These are phyloP conservation scores for Propithecus perrieri DNA, from an alignment of 2,797 vertebrate species.

Conservation along the genomic window DNA sequence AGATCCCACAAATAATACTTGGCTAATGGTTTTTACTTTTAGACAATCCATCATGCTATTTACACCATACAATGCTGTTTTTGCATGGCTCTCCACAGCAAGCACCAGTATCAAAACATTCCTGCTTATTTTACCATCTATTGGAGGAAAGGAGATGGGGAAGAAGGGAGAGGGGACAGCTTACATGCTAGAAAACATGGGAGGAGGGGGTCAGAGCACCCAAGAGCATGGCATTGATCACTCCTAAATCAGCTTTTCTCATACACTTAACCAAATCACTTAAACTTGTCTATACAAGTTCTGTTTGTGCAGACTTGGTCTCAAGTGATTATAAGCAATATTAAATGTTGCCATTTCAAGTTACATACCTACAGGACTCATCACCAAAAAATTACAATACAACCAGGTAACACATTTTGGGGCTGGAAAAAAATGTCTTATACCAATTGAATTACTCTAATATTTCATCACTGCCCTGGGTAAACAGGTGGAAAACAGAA, in stretches of 20 bases:
- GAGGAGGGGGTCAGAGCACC: neutral
- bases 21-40: conserved; percentile 37
- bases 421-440: neutral
- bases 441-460: neutral
- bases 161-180: neutral
- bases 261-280: neutral
- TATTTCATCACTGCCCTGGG: neutral
- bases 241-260: neutral
- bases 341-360: neutral
- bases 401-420: neutral
- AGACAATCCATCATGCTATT: conserved; percentile 56
- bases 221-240: neutral
- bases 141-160: neutral
- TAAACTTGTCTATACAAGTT: neutral
- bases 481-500: neutral
- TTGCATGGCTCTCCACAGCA: neutral
- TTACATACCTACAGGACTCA: neutral
- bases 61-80: neutral
- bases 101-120: neutral
- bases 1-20: conserved; percentile 36
- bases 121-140: neutral
- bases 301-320: neutral
- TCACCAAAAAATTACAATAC: neutral
- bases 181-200: neutral
- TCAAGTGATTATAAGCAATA: conserved; percentile 3